Evolutionary conservation across 1,140 invertebrate species (phyloP).

Genomic region (Asobara japonica): DNA sequence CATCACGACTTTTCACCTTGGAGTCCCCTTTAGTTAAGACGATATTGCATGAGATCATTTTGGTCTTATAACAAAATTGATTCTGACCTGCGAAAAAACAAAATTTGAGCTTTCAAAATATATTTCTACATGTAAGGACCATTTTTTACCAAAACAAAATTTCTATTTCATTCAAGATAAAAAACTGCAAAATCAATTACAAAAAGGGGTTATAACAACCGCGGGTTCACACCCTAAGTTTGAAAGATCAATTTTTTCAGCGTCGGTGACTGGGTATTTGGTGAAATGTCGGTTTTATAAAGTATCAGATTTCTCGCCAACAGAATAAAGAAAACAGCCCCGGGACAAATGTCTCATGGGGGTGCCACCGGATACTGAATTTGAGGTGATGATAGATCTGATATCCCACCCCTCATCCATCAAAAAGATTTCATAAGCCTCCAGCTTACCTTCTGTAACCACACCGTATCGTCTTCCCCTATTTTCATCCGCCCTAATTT

Average conservation of each 20-base stretch:
- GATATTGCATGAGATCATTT: too few relatives aligned
- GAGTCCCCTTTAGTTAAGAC: too few relatives aligned
- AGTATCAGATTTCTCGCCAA: background rate
- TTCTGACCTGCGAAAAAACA: too few relatives aligned
- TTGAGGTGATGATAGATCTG: conserved; percentile 13
- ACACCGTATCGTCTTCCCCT: background rate
- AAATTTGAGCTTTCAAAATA: too few relatives aligned
- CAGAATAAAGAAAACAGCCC: background rate
- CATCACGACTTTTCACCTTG: too few relatives aligned
- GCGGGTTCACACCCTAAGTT: too few relatives aligned
- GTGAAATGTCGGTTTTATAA: background rate
- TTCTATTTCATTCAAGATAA: background rate
- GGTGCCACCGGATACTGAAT: background rate
- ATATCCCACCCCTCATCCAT: conserved; percentile 19
- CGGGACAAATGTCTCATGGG: background rate
- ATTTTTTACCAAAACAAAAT: too few relatives aligned
- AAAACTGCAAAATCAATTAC: background rate
- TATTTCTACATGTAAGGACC: too few relatives aligned
- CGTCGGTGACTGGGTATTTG: too few relatives aligned
- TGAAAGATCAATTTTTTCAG: too few relatives aligned
- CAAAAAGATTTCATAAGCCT: conserved; percentile 25
- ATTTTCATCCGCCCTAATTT: background rate
- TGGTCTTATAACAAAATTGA: too few relatives aligned
- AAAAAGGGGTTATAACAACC: background rate
- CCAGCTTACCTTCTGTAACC: background rate